Conservation (phyloP, 1,140 invertebrate genomes). For the Trichogramma pretiosum region DNA sequence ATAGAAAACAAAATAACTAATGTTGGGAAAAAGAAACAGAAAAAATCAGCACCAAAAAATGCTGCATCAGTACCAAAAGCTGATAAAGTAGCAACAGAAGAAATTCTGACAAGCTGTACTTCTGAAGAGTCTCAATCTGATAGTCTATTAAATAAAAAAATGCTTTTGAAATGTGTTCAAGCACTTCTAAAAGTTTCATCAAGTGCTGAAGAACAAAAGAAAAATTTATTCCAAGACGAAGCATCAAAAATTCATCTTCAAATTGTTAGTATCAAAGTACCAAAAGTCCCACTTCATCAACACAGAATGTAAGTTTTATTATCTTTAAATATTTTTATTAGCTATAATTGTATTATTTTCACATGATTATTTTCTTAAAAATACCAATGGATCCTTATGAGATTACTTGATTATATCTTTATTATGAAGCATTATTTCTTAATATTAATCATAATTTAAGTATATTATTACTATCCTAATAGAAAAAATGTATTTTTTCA, state of each 20-base stretch:
- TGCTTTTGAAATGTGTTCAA: conserved; percentile 26
- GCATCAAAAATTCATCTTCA: conserved; percentile 38
- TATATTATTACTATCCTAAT: too few species aligned
- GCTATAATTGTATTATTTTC: conserved; percentile 7
- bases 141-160: conserved; percentile 21
- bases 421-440: conserved; percentile 26
- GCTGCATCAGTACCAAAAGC: too few species aligned
- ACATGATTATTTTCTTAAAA: conserved; percentile 32
- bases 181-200: conserved; percentile 25
- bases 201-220: conserved; percentile 27
- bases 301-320: conserved; percentile 41
- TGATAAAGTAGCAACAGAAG: too few species aligned
- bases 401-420: conserved; percentile 31
- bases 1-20: neutral
- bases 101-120: too few species aligned
- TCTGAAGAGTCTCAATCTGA: too few species aligned
- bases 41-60: too few species aligned
- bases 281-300: conserved; percentile 35
- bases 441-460: too few species aligned
- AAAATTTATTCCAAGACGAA: conserved; percentile 30
- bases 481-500: conserved; percentile 30
- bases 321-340: conserved; percentile 6
- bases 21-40: neutral
- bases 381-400: conserved; percentile 44
- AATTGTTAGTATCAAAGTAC: conserved; percentile 43